Conservation (phyloP, 2,888 invertebrate genomes). For the Volucella inflata region DNA sequence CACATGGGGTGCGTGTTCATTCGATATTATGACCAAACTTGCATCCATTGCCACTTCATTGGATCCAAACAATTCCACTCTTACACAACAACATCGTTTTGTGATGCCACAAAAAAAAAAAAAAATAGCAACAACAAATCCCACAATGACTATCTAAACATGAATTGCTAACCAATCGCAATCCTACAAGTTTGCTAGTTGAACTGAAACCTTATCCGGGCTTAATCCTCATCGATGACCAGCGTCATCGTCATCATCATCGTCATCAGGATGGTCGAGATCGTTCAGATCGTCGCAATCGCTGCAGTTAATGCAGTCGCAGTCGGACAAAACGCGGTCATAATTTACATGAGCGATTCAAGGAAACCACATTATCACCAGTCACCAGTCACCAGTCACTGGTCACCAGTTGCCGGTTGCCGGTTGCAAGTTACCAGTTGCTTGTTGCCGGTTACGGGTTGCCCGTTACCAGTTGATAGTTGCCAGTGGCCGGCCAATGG, state of each 20-base stretch:
- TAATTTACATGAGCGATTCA: constrained; percentile 74
- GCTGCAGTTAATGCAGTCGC: constrained; percentile 55
- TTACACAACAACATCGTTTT: constrained; percentile 44
- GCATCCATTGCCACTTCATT: constrained; percentile 70
- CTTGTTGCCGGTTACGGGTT: neutral
- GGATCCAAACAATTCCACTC: constrained; percentile 32
- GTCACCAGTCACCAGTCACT: constrained; percentile 32
- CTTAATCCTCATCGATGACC: constrained; percentile 23
- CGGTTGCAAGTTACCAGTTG: neutral
- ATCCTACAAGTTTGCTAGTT: constrained; percentile 63
- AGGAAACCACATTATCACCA: constrained; percentile 74
- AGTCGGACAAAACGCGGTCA: constrained; percentile 72
- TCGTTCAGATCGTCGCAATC: constrained; percentile 15
- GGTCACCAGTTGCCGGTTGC: constrained; percentile 41
- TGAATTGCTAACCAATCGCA: constrained; percentile 74
- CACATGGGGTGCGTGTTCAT: constrained; percentile 66
- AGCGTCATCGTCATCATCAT: constrained; percentile 15
- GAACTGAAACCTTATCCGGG: constrained; percentile 51
- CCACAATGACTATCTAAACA: constrained; percentile 69
- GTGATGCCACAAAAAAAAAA: constrained; percentile 15
- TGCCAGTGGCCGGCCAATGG: constrained; percentile 56
- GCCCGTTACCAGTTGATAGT: neutral
- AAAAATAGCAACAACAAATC: constrained; percentile 15
- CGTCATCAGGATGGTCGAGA: constrained; percentile 1
- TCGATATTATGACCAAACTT: constrained; percentile 68